Conservation (phyloP, 2,888 invertebrate genomes). For the Drosophila quinaria region DNA sequence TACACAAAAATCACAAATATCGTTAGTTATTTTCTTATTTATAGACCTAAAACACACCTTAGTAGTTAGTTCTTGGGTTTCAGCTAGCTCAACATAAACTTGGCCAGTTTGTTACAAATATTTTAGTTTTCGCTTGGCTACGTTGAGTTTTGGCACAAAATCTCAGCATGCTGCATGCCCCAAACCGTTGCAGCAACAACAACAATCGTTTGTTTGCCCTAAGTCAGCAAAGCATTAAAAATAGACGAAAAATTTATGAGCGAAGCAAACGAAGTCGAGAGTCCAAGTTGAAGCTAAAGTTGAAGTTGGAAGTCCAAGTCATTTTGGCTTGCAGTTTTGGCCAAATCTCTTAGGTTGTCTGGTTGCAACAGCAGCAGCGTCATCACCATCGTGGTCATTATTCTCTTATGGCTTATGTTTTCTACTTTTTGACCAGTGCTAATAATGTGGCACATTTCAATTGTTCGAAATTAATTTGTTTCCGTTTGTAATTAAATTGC, state of each 20-base stretch:
- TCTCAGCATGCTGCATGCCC: conserved; percentile 45
- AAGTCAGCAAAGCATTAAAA: conserved; percentile 47
- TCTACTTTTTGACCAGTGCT: conserved; percentile 21
- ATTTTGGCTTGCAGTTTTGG: conserved; percentile 38
- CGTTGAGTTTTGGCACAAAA: conserved; percentile 25
- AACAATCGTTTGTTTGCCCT: conserved; percentile 37
- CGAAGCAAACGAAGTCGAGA: conserved; percentile 43
- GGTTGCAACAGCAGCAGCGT: conserved; percentile 16
- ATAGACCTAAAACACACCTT: neutral
- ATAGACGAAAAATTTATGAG: conserved; percentile 40
- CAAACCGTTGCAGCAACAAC: conserved; percentile 12
- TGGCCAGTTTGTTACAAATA: conserved; percentile 21
- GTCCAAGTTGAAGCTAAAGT: conserved; percentile 26
- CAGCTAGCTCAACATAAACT: neutral
- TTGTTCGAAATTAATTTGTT: conserved; percentile 74
- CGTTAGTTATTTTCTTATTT: neutral
- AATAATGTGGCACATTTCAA: conserved; percentile 72
- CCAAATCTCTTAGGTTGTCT: conserved; percentile 21
- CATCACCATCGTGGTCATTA: conserved; percentile 20
- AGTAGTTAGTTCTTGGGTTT: neutral
- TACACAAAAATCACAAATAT: neutral
- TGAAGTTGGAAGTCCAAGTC: conserved; percentile 39
- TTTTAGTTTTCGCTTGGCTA: conserved; percentile 16
- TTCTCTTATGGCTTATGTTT: conserved; percentile 1
- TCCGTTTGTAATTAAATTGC: conserved; percentile 75